Evolutionary conservation across 2,888 invertebrate species (phyloP).

Genomic region (Carterocephalus palaemon): DNA sequence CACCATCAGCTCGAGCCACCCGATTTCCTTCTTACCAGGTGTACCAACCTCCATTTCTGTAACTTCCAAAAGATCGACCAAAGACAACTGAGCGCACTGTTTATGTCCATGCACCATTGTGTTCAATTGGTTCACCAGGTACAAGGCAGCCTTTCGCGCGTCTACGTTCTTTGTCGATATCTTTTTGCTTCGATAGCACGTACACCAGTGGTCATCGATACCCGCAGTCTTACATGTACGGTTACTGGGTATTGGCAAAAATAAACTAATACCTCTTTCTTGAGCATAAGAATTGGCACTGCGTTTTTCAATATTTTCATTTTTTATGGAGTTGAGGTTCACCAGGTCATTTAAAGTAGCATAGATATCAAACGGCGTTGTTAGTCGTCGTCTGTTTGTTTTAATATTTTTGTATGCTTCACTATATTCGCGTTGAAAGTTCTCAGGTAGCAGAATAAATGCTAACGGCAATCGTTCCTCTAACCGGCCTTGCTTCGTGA

Average conservation of each 20-base stretch:
- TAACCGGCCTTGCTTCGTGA: constrained; percentile 90
- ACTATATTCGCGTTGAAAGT: constrained; percentile 82
- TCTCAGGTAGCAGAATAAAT: constrained; percentile 84
- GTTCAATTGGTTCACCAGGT: constrained; percentile 83
- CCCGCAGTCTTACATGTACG: constrained; percentile 88
- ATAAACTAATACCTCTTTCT: constrained; percentile 85
- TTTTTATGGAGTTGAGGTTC: constrained; percentile 65
- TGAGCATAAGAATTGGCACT: constrained; percentile 51
- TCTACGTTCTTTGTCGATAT: constrained; percentile 72
- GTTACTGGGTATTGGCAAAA: constrained; percentile 83
- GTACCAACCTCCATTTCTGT: constrained; percentile 77
- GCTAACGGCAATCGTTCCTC: constrained; percentile 93
- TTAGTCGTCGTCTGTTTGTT: constrained; percentile 83
- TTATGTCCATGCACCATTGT: constrained; percentile 76
- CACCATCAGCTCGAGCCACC: constrained; percentile 81
- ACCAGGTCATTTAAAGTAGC: constrained; percentile 86
- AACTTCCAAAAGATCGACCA: constrained; percentile 82
- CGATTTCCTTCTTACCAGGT: constrained; percentile 52
- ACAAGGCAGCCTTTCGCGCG: constrained; percentile 79
- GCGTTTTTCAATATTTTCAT: constrained; percentile 57
- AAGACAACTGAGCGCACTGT: constrained; percentile 82
- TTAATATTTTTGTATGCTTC: constrained; percentile 81
- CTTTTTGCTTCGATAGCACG: constrained; percentile 85
- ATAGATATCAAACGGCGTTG: constrained; percentile 90
- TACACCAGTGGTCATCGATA: constrained; percentile 92